Evolutionary conservation across 2,113 vertebrate genomes (phyloP).

Genomic region (Charina bottae): DNA sequence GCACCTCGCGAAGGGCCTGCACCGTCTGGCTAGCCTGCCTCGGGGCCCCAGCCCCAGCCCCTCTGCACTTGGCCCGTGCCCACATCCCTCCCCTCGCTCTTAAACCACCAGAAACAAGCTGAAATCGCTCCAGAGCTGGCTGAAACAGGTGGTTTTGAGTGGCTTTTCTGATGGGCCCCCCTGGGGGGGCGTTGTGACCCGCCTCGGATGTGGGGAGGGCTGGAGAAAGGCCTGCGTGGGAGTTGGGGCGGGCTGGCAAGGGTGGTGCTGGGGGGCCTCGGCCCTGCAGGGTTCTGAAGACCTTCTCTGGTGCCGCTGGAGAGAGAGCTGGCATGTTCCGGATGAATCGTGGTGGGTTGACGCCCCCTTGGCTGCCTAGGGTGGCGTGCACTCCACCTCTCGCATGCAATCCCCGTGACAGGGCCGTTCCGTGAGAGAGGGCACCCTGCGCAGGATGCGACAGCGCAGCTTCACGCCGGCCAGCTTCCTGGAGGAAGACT

Average conservation of each 20-base stretch:
- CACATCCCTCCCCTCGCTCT: background rate
- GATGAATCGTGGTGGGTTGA: background rate
- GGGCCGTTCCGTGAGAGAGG: constrained; percentile 90
- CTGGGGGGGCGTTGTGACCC: background rate
- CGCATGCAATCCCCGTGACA: constrained; percentile 47
- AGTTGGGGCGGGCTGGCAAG: too few relatives aligned
- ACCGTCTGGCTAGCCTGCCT: background rate
- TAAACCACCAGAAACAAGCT: background rate
- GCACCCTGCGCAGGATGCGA: constrained; percentile 80
- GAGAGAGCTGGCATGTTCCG: background rate
- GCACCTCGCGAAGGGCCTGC: background rate
- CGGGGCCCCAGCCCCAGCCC: background rate
- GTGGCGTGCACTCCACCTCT: background rate
- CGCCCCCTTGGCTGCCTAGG: background rate
- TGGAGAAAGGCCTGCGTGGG: background rate
- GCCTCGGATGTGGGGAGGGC: background rate
- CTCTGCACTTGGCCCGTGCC: background rate
- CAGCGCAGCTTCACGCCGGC: constrained; percentile 93
- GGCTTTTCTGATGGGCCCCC: background rate
- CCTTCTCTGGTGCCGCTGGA: background rate
- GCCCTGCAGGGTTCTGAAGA: background rate
- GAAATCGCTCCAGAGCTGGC: background rate
- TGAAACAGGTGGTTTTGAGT: background rate
- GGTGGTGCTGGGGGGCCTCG: background rate
- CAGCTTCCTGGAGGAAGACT: constrained; percentile 94